Evolutionary conservation across 2,797 vertebrate genomes (phyloP), one percentile per base, ranked within the genome.

Genomic region (Nannoperca obscura): DNA sequence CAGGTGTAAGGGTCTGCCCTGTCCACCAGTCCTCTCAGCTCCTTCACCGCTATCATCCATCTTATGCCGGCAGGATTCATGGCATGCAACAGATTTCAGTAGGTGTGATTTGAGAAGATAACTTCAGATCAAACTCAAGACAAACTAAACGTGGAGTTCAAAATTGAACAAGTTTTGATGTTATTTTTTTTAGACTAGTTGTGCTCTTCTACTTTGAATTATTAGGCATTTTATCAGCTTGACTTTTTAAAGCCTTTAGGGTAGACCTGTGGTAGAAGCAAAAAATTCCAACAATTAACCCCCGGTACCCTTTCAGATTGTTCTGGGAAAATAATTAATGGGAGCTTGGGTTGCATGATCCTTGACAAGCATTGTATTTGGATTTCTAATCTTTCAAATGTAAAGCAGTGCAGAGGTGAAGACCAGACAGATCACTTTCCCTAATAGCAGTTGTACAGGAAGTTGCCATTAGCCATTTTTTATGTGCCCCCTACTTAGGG

Each of bases 1-100:
- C 89, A 93, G 93, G 94, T 95, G 91, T 86, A 87, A 94, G 93
- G 92, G 90, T 94, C 90, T 90, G 92, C 91, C 89, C 92, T 80
- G 91, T 94, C 90, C 88, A 74, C 80, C 80, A 24, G 86, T 91
- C 89, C 89, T 87, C 82, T 88, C 85, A 78, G 84, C 85, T 78
- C 82, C 84, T 66, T 78, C 76, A 32, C 82, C 66, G 1, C 87
- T 52, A 57, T 88, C 91, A 92, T 93, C 93, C 91, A 94, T 95
- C 95, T 94, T 91, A 88, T 49, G 22, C 78, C 50, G 64, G 67
- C 84, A 64, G 12, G 77, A 87, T 82, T 82, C 80, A 63, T 58
- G 44, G 50, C 73, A 84, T 55, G 77, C 87, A 88, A 86, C 82
- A 86, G 78, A 90, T 92, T 93, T 81, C 68, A 88, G 61, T 40